Conservation (phyloP, 1,140 invertebrate genomes). For the Papilio helenus region DNA sequence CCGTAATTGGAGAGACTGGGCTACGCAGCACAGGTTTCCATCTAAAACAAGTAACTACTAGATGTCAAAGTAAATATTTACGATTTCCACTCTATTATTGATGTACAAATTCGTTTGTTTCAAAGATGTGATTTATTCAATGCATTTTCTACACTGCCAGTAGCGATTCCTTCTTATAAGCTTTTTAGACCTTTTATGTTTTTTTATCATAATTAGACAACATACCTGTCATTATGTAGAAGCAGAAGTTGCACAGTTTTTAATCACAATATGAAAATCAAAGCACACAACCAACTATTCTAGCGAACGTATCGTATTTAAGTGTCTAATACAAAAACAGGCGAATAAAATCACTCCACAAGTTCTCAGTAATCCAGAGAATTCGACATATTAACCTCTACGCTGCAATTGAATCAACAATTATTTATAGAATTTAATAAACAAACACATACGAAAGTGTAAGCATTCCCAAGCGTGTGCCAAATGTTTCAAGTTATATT, state of each 20-base stretch:
- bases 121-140: not conserved
- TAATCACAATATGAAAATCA: not conserved
- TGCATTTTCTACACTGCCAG: not conserved
- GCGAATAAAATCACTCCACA: not conserved
- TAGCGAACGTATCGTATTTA: not conserved
- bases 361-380: slow-evolving; percentile 27
- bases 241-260: not conserved
- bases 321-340: not conserved
- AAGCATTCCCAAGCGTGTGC: slow-evolving; percentile 2
- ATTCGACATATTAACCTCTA: slow-evolving; percentile 22
- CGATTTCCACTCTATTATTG: slow-evolving; percentile 9
- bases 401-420: slow-evolving; percentile 3
- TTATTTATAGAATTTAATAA: not conserved
- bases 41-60: slow-evolving; percentile 17
- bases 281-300: not conserved
- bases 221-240: slow-evolving; percentile 15
- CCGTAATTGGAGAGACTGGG: slow-evolving; percentile 37
- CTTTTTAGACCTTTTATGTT: no score
- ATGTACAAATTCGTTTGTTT: not conserved
- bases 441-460: slow-evolving; percentile 13
- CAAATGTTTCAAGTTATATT: not conserved
- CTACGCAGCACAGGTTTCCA: slow-evolving; percentile 14
- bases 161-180: not conserved
- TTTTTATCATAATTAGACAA: not conserved
- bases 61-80: slow-evolving; percentile 17